These are phyloP conservation scores for Andrena bucephala DNA, from an alignment of 2,888 invertebrate genomes.

Conservation along the genomic window DNA sequence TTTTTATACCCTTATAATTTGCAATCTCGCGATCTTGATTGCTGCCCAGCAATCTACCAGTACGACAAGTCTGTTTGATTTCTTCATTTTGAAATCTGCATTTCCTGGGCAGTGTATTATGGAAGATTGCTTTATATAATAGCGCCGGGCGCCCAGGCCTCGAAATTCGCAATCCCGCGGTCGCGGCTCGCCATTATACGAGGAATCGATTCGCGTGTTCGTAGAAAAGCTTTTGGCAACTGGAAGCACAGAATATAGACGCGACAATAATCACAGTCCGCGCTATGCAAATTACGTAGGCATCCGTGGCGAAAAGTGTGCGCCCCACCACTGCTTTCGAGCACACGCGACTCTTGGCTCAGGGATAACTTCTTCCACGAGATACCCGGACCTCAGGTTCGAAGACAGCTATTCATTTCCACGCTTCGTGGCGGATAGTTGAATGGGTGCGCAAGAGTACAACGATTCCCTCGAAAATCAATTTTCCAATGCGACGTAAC, in stretches of 20 bases:
- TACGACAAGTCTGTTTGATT: too few relatives aligned
- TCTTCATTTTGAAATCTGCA: background rate
- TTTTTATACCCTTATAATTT: background rate
- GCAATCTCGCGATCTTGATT: conserved; percentile 1
- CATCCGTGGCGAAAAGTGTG: background rate
- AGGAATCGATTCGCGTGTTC: conserved; percentile 10
- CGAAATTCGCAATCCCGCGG: conserved; percentile 30
- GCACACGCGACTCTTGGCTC: background rate
- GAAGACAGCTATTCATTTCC: too few relatives aligned
- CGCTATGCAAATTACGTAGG: conserved; percentile 34
- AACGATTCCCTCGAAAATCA: too few relatives aligned
- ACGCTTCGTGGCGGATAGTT: too few relatives aligned
- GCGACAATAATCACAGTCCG: conserved; percentile 31
- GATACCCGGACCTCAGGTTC: background rate
- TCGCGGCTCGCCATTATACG: conserved; percentile 4
- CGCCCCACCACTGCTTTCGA: conserved; percentile 23
- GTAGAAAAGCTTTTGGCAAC: conserved; percentile 14
- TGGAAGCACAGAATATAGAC: conserved; percentile 22
- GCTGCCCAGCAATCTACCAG: too few relatives aligned
- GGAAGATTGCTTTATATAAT: too few relatives aligned
- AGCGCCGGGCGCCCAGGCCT: background rate
- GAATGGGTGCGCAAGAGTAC: too few relatives aligned
- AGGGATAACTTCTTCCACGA: background rate
- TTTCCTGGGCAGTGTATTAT: background rate
- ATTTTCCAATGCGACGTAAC: too few relatives aligned